phyloP scores from a whole-genome alignment of 2,113 vertebrate genomes.

The Dipodomys merriami region DNA sequence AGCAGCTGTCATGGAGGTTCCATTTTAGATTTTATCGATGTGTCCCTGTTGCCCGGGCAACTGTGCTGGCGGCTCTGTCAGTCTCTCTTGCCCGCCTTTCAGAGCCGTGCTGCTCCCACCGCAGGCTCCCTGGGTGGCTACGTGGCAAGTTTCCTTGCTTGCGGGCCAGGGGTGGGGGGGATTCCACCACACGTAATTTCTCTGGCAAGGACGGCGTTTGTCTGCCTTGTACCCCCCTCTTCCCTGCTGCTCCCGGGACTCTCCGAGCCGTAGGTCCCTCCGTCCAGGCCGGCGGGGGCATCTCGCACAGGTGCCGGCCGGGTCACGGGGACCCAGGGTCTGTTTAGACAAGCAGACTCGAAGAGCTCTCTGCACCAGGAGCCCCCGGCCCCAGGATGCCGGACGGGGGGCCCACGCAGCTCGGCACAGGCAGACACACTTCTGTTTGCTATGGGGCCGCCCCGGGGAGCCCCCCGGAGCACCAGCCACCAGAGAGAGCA shows the following conservation, averaged over 20 bases:
- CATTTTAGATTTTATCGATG: slow-evolving; percentile 85
- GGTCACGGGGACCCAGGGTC: not conserved
- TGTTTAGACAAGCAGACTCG: slow-evolving; percentile 21
- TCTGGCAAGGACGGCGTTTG: slow-evolving; percentile 66
- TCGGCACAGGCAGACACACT: slow-evolving; percentile 25
- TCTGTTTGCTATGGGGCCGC: not conserved
- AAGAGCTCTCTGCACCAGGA: not conserved
- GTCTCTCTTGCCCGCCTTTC: slow-evolving; percentile 78
- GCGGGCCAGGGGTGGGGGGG: slow-evolving; percentile 71
- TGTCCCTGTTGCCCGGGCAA: slow-evolving; percentile 87
- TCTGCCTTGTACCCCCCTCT: not conserved
- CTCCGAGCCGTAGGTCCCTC: not conserved
- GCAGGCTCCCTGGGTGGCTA: slow-evolving; percentile 86
- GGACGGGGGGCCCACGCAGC: not conserved
- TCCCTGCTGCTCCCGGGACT: not conserved
- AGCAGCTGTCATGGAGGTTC: slow-evolving; percentile 81
- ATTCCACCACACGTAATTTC: slow-evolving; percentile 88
- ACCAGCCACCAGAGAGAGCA: slow-evolving; percentile 40
- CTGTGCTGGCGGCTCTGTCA: slow-evolving; percentile 78
- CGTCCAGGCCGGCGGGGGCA: not conserved
- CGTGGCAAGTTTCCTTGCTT: slow-evolving; percentile 84
- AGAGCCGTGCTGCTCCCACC: slow-evolving; percentile 75
- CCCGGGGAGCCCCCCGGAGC: slow-evolving; percentile 58
- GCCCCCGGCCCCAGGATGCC: slow-evolving; percentile 68
- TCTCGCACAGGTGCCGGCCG: not conserved